Percentiles rank a stretch among this genome's conserved stretches.
Evolutionary conservation across 2,888 invertebrate species (phyloP).

Genomic region (Tholera decimalis): DNA sequence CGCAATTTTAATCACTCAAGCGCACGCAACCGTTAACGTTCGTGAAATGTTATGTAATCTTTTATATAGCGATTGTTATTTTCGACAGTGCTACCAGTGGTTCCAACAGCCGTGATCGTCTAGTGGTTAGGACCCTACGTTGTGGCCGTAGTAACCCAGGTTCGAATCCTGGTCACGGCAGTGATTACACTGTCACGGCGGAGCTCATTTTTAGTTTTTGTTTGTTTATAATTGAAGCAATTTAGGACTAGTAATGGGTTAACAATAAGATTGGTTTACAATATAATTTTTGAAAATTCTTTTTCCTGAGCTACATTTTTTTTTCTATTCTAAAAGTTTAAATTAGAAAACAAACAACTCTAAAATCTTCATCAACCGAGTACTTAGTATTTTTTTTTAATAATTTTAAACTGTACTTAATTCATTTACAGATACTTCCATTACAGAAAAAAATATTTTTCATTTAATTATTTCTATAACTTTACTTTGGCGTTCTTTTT

Average conservation of each 20-base stretch:
- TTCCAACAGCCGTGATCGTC: conserved; percentile 90
- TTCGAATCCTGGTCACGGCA: conserved; percentile 94
- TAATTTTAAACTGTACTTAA: too few species aligned
- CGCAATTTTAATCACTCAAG: conserved; percentile 16
- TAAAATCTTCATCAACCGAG: conserved; percentile 28
- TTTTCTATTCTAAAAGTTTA: conserved; percentile 13
- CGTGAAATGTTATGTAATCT: conserved; percentile 32
- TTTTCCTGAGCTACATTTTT: conserved; percentile 5
- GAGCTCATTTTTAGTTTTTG: conserved; percentile 41
- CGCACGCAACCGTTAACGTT: conserved; percentile 31
- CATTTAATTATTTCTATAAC: neutral
- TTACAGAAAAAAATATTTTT: neutral
- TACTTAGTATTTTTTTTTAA: too few species aligned
- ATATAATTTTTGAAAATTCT: neutral
- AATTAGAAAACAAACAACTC: conserved; percentile 40
- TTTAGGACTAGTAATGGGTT: neutral
- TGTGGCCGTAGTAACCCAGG: conserved; percentile 94
- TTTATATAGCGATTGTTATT: conserved; percentile 20
- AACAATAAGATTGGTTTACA: too few species aligned
- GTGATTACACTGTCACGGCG: conserved; percentile 69
- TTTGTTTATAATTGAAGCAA: conserved; percentile 4
- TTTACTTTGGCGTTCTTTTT: neutral
- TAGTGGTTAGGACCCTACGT: conserved; percentile 94
- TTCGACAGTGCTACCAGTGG: conserved; percentile 66
- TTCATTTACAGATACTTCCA: too few species aligned